Evolutionary conservation across 1,140 invertebrate genomes (phyloP).

Genomic region (Drosophila dunni): DNA sequence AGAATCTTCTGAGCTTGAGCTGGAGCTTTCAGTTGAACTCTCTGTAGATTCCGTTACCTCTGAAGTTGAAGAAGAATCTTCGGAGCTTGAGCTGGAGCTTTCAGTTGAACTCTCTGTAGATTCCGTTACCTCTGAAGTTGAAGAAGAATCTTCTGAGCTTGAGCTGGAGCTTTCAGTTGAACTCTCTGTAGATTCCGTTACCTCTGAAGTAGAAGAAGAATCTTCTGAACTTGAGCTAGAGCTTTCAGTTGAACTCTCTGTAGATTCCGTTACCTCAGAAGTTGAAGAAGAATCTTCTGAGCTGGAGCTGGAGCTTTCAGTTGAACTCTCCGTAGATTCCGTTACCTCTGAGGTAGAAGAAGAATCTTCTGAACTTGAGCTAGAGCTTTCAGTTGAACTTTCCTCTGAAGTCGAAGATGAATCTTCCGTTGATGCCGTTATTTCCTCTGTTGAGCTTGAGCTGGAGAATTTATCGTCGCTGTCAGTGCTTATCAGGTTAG

Average conservation of each 20-base stretch:
- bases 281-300: neutral
- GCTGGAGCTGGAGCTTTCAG: neutral
- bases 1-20: conserved; percentile 10
- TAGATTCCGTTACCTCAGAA: neutral
- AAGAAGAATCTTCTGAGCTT: conserved; percentile 4
- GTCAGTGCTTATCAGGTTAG: neutral
- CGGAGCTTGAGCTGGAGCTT: neutral
- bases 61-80: neutral
- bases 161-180: conserved; percentile 4
- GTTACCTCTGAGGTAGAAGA: neutral
- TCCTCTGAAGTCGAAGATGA: conserved; percentile 2
- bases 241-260: conserved; percentile 2
- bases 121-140: neutral
- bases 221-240: conserved; percentile 10
- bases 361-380: neutral
- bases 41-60: neutral
- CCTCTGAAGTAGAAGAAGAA: neutral
- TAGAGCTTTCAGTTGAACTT: conserved; percentile 4
- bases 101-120: conserved; percentile 2
- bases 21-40: neutral
- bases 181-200: neutral
- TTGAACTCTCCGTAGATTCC: neutral
- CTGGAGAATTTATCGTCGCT: neutral
- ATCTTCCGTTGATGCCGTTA: neutral
- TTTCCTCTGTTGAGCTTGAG: conserved; percentile 3